Evolutionary conservation across 1,140 invertebrate species (phyloP).

Genomic region (Heliconius hewitsoni): DNA sequence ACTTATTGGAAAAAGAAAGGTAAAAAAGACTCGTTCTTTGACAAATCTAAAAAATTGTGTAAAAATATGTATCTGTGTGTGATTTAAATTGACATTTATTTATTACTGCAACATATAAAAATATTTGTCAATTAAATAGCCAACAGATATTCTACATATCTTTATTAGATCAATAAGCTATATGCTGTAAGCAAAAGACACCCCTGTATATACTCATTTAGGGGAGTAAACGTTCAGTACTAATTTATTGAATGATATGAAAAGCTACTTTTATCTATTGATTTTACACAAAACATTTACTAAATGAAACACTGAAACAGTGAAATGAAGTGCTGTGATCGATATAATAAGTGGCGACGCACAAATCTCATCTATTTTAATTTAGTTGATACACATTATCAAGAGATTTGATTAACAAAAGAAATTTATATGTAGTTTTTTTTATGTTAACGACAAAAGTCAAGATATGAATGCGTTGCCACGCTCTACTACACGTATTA

Average conservation of each 20-base stretch:
- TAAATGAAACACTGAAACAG: background rate
- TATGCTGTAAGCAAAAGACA: too few relatives aligned
- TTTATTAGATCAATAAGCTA: too few relatives aligned
- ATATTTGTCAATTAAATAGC: too few relatives aligned
- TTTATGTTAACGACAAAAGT: background rate
- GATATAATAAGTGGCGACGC: background rate
- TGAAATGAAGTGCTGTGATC: constrained; percentile 1
- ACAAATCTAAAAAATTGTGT: too few relatives aligned
- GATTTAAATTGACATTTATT: too few relatives aligned
- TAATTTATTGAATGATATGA: too few relatives aligned
- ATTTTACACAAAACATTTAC: background rate
- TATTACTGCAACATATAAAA: background rate
- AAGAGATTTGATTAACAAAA: background rate
- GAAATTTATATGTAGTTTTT: background rate
- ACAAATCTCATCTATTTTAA: background rate
- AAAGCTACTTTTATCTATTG: background rate
- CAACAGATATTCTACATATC: too few relatives aligned
- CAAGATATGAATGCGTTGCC: background rate
- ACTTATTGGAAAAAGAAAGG: too few relatives aligned
- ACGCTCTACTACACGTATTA: background rate
- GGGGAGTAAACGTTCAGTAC: too few relatives aligned
- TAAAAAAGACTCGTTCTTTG: too few relatives aligned
- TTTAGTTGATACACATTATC: background rate
- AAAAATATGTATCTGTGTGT: too few relatives aligned
- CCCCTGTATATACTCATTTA: too few relatives aligned